phyloP scores from a whole-genome alignment of 2,113 vertebrate species.

The Lepus americanus region DNA sequence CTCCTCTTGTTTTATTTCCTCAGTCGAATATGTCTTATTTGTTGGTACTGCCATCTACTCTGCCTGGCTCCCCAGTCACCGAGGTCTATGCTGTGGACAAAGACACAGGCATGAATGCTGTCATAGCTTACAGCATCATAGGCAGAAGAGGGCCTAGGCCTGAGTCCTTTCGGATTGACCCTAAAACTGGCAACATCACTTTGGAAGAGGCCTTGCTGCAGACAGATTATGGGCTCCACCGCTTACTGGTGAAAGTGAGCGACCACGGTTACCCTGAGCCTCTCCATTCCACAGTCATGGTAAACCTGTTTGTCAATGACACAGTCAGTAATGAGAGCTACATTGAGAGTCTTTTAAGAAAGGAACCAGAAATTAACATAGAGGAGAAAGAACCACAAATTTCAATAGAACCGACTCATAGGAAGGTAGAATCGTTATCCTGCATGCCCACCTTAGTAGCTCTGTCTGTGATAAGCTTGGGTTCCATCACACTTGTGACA shows the following conservation, averaged over 20 bases:
- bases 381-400: constrained; percentile 94
- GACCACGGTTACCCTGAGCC: constrained; percentile 98
- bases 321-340: constrained; percentile 98
- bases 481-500: constrained; percentile 92
- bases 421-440: constrained; percentile 89
- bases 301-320: constrained; percentile 99
- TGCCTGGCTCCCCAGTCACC: constrained; percentile 97
- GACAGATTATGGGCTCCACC: constrained; percentile 95
- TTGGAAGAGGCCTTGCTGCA: constrained; percentile 93
- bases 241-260: constrained; percentile 97
- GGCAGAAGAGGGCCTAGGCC: constrained; percentile 95
- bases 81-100: constrained; percentile 99
- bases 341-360: constrained; percentile 94
- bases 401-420: constrained; percentile 91
- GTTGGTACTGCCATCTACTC: constrained; percentile 95
- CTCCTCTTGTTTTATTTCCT: constrained; percentile 97
- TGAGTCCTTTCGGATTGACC: constrained; percentile 96
- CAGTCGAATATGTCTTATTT: constrained; percentile 98
- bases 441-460: constrained; percentile 93
- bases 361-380: constrained; percentile 93
- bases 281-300: constrained; percentile 95
- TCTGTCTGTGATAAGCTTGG: constrained; percentile 93
- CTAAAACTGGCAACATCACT: constrained; percentile 98
- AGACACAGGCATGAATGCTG: constrained; percentile 99
- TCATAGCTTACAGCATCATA: constrained; percentile 98